phyloP scores from a whole-genome alignment of 2,888 invertebrate genomes.

The Epirrhoe tristata region DNA sequence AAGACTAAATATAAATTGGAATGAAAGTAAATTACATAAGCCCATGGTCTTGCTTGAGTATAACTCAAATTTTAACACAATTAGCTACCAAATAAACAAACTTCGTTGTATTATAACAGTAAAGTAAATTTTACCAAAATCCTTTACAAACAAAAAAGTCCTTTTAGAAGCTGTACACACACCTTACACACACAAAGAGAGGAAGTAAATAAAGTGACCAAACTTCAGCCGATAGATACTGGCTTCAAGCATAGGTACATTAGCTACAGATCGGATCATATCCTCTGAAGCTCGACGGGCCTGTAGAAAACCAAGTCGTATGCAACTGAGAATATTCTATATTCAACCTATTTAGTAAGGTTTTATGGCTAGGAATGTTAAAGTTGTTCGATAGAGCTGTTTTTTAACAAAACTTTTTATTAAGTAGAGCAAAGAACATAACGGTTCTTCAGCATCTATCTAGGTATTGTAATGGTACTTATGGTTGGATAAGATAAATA shows the following conservation, averaged over 20 bases:
- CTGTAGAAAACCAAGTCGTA: too few species aligned
- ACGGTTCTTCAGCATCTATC: too few species aligned
- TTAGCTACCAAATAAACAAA: slow-evolving; percentile 1
- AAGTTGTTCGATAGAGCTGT: too few species aligned
- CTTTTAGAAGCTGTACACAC: background rate
- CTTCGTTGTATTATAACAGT: background rate
- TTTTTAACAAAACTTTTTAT: too few species aligned
- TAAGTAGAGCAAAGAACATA: too few species aligned
- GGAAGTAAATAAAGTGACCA: slow-evolving; percentile 4
- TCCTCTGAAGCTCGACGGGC: background rate
- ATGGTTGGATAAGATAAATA: too few species aligned
- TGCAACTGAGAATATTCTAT: too few species aligned
- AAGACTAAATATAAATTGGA: too few species aligned
- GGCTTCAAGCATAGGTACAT: slow-evolving; percentile 31
- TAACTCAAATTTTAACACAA: background rate
- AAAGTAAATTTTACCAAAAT: slow-evolving; percentile 11
- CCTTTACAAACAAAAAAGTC: slow-evolving; percentile 14
- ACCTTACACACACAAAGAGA: slow-evolving; percentile 11
- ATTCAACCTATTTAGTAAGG: too few species aligned
- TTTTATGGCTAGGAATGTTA: too few species aligned
- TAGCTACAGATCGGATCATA: slow-evolving; percentile 22
- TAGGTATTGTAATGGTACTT: too few species aligned
- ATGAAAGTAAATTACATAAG: too few species aligned
- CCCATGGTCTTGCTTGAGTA: background rate
- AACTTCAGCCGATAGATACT: slow-evolving; percentile 16